These are phyloP conservation scores for Takifugu rubripes DNA, from an alignment of 2,797 vertebrate genomes.

Conservation along the genomic window DNA sequence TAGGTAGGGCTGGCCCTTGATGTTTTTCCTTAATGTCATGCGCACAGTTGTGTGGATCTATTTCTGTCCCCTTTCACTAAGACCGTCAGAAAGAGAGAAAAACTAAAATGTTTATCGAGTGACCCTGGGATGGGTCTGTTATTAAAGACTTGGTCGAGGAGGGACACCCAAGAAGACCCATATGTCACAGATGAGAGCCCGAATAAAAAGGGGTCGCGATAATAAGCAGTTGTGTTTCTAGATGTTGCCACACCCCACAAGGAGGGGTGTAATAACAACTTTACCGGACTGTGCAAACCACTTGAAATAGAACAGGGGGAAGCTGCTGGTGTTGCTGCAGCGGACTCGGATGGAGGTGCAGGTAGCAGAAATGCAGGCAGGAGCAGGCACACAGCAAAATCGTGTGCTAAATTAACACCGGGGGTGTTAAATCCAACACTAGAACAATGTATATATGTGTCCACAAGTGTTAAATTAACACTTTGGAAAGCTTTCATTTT, in stretches of 20 bases:
- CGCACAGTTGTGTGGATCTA: conserved; percentile 3
- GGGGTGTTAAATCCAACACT: too few relatives aligned
- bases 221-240: conserved; percentile 75
- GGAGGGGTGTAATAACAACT: conserved; percentile 71
- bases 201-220: conserved; percentile 57
- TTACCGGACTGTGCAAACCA: conserved; percentile 56
- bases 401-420: too few relatives aligned
- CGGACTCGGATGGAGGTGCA: conserved; percentile 57
- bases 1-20: background rate
- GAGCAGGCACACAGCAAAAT: conserved; percentile 9
- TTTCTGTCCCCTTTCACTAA: conserved; percentile 22
- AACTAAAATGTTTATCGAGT: conserved; percentile 44
- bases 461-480: too few relatives aligned
- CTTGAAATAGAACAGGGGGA: conserved; percentile 57
- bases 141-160: conserved; percentile 56
- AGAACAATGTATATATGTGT: too few relatives aligned
- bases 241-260: conserved; percentile 66
- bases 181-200: conserved; percentile 46
- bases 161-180: conserved; percentile 61
- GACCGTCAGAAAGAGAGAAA: conserved; percentile 19
- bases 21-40: background rate
- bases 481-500: too few relatives aligned
- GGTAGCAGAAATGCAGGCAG: conserved; percentile 34
- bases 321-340: conserved; percentile 49
- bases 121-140: conserved; percentile 53